Base-by-base conservation (phyloP, 2,888 invertebrate species). In the Polyploca ridens region DNA sequence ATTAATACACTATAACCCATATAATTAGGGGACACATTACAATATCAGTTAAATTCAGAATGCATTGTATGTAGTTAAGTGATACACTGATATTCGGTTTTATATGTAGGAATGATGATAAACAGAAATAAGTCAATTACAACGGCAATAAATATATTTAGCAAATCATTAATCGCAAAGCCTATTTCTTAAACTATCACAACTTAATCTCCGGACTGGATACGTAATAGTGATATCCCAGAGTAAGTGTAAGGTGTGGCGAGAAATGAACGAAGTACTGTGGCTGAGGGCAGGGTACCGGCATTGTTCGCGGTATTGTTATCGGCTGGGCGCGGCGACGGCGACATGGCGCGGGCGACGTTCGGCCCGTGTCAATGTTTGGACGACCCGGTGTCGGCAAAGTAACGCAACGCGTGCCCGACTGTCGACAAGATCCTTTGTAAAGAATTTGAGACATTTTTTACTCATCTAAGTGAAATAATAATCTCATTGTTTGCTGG, bases 281-380 rank as follows among this genome's bases (percentile, higher is more conserved):
- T 68, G 66, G 65, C 46, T 14, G 57, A 59, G 67, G 73, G 81
- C 82, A 84, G 83, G 83, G 77, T 79, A 78, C 79, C 77, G 76
- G 74, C 77, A 81, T 84, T 86, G 87, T 88, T 88, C 84, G 83
- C 79, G 74, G 85, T 85, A 89, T 87, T 88, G 89, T 89, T 89
- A 89, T 89, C 89, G 80, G 77, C 65, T 80, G 85, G 90, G 90
- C 80, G 91, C 89, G 91, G 85, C 85, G 67, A 59, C 65, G 69
- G 27, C 27, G 27, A 27, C 27, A 35, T 35, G 35, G 35, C 65
- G 27, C 27, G 8, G 8, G 62, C 63, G 62, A n/a, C 73, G 69
- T 77, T 70, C 83, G 77, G 77, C 78, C 82, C 90, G 82, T 86
- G 90, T 87, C 90, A 87, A 87, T 88, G 89, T 89, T 90, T 88